A percentile compares a stretch with the other conserved stretches of the same genome.
phyloP scores from a whole-genome alignment of 1,140 invertebrate species.

The Eumeta japonica region DNA sequence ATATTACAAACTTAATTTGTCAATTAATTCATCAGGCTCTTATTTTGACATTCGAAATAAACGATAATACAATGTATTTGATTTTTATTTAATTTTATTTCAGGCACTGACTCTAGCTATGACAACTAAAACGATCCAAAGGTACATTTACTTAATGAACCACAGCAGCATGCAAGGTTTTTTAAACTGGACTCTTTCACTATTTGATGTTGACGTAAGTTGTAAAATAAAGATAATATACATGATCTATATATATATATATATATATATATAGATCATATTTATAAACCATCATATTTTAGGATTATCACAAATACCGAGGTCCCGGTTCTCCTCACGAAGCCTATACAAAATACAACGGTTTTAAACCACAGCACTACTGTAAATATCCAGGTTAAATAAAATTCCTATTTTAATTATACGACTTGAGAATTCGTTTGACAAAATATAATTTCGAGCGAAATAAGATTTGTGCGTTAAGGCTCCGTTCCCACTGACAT shows the following conservation, averaged over 20 bases:
- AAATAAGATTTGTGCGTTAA: too few species aligned
- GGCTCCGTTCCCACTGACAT: too few species aligned
- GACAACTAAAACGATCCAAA: slow-evolving; percentile 2
- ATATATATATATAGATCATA: neutral
- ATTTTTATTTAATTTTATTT: neutral
- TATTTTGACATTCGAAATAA: too few species aligned
- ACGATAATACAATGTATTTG: neutral
- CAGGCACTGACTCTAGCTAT: slow-evolving; percentile 1
- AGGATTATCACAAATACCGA: neutral
- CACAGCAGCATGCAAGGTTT: neutral
- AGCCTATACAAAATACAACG: neutral
- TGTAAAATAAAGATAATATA: neutral
- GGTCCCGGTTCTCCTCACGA: neutral
- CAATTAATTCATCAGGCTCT: too few species aligned
- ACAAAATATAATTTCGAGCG: too few species aligned
- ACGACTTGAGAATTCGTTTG: too few species aligned
- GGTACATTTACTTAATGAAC: neutral
- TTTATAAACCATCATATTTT: too few species aligned
- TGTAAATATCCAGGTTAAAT: neutral
- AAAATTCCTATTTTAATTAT: too few species aligned
- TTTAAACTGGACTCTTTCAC: neutral
- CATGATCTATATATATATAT: neutral
- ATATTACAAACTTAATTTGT: too few species aligned
- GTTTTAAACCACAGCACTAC: neutral
- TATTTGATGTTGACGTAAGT: slow-evolving; percentile 2